Evolutionary conservation across 1,140 invertebrate species (phyloP), one percentile per base, ranked within the genome.

Genomic region (Drosophila teissieri): DNA sequence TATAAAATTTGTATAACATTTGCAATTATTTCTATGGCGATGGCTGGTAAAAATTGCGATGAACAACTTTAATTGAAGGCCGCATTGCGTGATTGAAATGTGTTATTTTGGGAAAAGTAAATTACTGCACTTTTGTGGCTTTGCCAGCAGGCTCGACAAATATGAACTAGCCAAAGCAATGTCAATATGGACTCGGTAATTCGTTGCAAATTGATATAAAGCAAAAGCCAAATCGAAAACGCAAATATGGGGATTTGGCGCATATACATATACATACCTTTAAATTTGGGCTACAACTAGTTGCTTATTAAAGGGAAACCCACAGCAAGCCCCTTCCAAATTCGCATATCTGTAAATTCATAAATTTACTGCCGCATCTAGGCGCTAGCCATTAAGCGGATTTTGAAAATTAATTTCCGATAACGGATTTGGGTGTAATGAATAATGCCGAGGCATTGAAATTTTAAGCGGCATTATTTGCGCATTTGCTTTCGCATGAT

Each of bases 401-500:
- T 60, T 75, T 67, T 75, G 40, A 52, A 75, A 75, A 75, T 75
- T 75, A 75, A 75, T 75, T 67, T 74, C 48, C 73, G 73, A 75
- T 76, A 76, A 76, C 48, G 73, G 62, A 54, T 76, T 53, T 49
- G 55, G 42, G 34, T 34, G 34, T 37, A 76, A 68, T 76, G 73
- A 76, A 76, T 77, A 76, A 76, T 76, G 62, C 62, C 74, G 53
- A 58, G 55, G 49, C 61, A 77, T 68, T 76, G 73, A 76, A 76
- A 76, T 76, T 76, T 76, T 76, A 76, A 76, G 73, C 73, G 62
- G 55, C 73, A 76, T 68, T 76, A 76, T 68, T 76, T 76, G 73
- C 62, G 73, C 63, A 60, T 76, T 76, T 53, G 73, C 73, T 58
- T 54, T 68, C 62, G 73, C 73, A 53, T 76, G 73, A 76, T 76